Evolutionary conservation across 2,888 invertebrate species (phyloP).

Genomic region (Drosophila yooni): DNA sequence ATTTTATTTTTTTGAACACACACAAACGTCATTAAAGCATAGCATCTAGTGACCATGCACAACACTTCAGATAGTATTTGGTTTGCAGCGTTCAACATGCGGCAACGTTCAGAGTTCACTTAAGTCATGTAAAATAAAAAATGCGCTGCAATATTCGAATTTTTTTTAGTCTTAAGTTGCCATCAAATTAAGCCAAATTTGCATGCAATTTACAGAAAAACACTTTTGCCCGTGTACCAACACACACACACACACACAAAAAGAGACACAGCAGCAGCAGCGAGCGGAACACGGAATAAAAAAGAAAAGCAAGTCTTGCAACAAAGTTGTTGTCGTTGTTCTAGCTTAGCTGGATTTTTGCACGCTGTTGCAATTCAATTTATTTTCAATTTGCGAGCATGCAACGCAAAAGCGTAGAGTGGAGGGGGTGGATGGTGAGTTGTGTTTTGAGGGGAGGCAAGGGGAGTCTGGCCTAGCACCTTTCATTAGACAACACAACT

Average conservation of each 20-base stretch:
- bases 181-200: constrained; percentile 65
- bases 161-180: constrained; percentile 29
- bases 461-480: constrained; percentile 38
- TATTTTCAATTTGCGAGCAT: constrained; percentile 78
- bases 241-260: constrained; percentile 14
- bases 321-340: constrained; percentile 28
- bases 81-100: constrained; percentile 23
- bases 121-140: constrained; percentile 12
- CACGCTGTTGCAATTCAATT: constrained; percentile 75
- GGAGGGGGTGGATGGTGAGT: background rate
- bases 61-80: background rate
- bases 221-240: constrained; percentile 54
- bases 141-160: constrained; percentile 11
- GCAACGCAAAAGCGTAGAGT: constrained; percentile 39
- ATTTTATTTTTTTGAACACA: background rate
- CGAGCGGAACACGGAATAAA: constrained; percentile 10
- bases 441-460: background rate
- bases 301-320: constrained; percentile 6
- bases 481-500: constrained; percentile 68
- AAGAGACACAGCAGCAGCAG: background rate
- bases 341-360: constrained; percentile 56
- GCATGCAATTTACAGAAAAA: constrained; percentile 64
- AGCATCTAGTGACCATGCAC: constrained; percentile 3
- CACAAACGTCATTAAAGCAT: constrained; percentile 10
- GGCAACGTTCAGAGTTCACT: constrained; percentile 12